Evolutionary conservation across 1,140 invertebrate genomes (phyloP).

Genomic region (Drosophila arawakana): DNA sequence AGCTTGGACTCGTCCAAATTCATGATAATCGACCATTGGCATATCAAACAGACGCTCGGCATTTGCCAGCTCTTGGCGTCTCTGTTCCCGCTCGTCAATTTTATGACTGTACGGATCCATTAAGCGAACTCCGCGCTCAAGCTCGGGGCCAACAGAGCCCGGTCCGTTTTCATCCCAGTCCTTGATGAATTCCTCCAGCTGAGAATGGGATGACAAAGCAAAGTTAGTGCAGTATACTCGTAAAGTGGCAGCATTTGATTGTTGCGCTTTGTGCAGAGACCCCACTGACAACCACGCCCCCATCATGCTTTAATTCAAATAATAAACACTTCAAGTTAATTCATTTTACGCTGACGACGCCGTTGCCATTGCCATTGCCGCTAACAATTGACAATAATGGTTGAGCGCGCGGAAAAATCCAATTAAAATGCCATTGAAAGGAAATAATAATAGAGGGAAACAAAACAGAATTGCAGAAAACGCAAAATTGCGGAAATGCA

Average conservation of each 20-base stretch:
- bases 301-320: conserved; percentile 72
- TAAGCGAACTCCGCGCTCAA: conserved; percentile 89
- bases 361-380: conserved; percentile 50
- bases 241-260: conserved; percentile 32
- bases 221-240: conserved; percentile 40
- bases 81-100: conserved; percentile 88
- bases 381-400: conserved; percentile 83
- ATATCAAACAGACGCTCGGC: conserved; percentile 95
- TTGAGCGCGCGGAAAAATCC: conserved; percentile 82
- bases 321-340: conserved; percentile 84
- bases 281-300: not conserved
- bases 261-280: conserved; percentile 37
- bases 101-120: conserved; percentile 90
- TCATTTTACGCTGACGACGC: conserved; percentile 77
- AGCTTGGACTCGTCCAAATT: conserved; percentile 88
- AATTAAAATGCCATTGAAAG: conserved; percentile 84
- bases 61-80: conserved; percentile 88
- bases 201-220: conserved; percentile 5
- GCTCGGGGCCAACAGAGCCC: conserved; percentile 89
- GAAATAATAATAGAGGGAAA: conserved; percentile 83
- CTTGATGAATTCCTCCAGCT: conserved; percentile 88
- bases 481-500: conserved; percentile 78
- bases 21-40: conserved; percentile 91
- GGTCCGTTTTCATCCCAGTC: conserved; percentile 91
- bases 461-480: conserved; percentile 78